phyloP scores from a whole-genome alignment of 2,113 vertebrate genomes.

The Haliaeetus leucogaster region DNA sequence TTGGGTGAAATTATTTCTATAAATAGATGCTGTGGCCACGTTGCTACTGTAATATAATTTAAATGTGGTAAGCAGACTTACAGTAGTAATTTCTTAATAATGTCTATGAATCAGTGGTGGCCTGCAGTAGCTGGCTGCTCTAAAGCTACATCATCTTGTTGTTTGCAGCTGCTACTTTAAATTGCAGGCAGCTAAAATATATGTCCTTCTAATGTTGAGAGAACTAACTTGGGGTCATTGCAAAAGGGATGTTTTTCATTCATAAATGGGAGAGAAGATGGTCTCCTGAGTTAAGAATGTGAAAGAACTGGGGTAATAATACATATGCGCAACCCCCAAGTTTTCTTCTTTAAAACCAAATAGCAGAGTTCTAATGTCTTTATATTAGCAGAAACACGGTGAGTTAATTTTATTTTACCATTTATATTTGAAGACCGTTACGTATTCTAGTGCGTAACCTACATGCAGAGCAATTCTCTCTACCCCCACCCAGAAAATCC shows the following conservation, averaged over 20 bases:
- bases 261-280: not conserved
- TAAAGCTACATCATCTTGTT: not conserved
- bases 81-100: not conserved
- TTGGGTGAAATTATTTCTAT: not conserved
- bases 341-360: not conserved
- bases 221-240: not conserved
- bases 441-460: not conserved
- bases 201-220: not conserved
- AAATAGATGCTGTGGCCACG: not conserved
- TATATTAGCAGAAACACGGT: not conserved
- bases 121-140: not conserved
- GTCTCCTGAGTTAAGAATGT: not conserved
- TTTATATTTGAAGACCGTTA: not conserved
- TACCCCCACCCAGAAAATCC: not conserved
- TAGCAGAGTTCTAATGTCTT: not conserved
- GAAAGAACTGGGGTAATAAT: not conserved
- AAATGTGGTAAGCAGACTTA: not conserved
- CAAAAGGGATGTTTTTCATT: not conserved
- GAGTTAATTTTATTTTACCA: not conserved
- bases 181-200: not conserved
- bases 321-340: not conserved
- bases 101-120: not conserved
- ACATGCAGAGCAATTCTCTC: not conserved
- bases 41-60: constrained; percentile 4
- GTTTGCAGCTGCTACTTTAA: not conserved